Evolutionary conservation across 1,140 invertebrate genomes (phyloP).

Genomic region (Aphis craccivora): DNA sequence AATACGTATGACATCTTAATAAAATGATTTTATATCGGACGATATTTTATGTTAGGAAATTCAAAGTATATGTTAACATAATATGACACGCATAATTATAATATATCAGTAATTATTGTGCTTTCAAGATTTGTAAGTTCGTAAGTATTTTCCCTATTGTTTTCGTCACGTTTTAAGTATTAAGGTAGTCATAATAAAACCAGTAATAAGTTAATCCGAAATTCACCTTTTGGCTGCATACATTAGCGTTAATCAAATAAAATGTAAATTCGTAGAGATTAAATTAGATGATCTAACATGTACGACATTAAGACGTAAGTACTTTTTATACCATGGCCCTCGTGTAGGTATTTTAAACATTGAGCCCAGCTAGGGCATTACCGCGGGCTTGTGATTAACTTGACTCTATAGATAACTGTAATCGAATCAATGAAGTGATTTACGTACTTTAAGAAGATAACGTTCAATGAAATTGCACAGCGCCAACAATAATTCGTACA

Average conservation of each 20-base stretch:
- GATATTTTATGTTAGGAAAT: neutral
- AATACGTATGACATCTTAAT: neutral
- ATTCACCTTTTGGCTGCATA: neutral
- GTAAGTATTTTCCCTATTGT: neutral
- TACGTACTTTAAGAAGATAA: conserved; percentile 49
- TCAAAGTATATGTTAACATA: neutral
- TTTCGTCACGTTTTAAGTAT: neutral
- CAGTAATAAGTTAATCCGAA: neutral
- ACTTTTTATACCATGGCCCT: neutral
- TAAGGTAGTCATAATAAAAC: neutral
- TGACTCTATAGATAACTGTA: conserved; percentile 1
- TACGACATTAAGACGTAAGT: neutral
- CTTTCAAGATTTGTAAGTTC: neutral
- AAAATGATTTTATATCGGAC: neutral
- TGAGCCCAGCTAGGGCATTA: neutral
- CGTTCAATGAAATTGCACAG: conserved; percentile 32
- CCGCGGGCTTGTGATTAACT: neutral
- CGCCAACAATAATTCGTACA: conserved; percentile 48
- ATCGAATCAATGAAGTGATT: conserved; percentile 15
- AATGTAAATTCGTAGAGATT: neutral
- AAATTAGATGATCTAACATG: neutral
- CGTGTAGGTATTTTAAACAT: neutral
- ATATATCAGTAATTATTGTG: neutral
- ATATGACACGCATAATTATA: neutral
- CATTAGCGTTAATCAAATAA: neutral